phyloP scores from a whole-genome alignment of 2,888 invertebrate species.

The Andrena marginata region DNA sequence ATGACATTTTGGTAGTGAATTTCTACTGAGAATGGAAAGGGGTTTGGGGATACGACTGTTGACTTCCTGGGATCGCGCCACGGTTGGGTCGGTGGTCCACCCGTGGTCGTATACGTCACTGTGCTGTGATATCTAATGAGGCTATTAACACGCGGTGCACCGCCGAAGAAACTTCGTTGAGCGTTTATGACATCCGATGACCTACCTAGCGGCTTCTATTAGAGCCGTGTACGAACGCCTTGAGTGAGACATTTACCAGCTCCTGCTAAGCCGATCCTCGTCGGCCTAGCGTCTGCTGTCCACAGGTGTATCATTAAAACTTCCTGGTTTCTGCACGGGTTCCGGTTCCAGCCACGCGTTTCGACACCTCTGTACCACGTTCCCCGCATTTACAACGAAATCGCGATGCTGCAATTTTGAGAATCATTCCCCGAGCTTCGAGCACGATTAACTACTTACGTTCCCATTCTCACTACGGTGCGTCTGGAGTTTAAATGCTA shows the following conservation, averaged over 20 bases:
- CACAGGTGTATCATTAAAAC: constrained; percentile 38
- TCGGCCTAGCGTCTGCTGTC: constrained; percentile 44
- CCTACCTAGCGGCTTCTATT: constrained; percentile 75
- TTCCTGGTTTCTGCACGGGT: constrained; percentile 48
- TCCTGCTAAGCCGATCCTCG: constrained; percentile 55
- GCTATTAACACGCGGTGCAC: constrained; percentile 80
- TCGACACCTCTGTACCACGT: not conserved
- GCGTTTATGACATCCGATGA: constrained; percentile 80
- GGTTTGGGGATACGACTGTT: not conserved
- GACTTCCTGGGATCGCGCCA: not conserved
- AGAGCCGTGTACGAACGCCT: constrained; percentile 62
- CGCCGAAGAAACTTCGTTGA: constrained; percentile 74
- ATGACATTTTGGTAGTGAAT: too few species aligned
- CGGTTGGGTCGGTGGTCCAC: constrained; percentile 37
- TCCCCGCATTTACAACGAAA: not conserved
- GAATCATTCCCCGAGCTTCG: too few species aligned
- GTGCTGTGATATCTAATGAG: constrained; percentile 77
- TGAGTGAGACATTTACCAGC: constrained; percentile 70
- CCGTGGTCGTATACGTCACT: constrained; percentile 45
- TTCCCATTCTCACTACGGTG: too few species aligned
- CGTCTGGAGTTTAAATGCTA: too few species aligned
- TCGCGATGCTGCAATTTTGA: not conserved
- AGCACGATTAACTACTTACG: too few species aligned
- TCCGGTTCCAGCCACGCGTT: constrained; percentile 11
- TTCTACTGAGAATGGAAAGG: too few species aligned